Evolutionary conservation across 2,888 invertebrate genomes (phyloP).

Genomic region (Monochamus alternatus): DNA sequence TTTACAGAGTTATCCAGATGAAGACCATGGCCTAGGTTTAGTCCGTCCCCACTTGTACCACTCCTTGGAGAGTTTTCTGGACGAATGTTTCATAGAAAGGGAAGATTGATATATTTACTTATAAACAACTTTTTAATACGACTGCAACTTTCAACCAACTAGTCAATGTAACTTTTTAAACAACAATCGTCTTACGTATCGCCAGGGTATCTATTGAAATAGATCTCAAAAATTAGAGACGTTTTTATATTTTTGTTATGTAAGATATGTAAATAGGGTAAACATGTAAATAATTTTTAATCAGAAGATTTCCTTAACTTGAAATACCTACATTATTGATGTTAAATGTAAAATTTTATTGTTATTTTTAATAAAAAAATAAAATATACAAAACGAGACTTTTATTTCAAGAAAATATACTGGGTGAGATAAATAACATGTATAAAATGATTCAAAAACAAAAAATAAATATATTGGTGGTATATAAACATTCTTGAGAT

Average conservation of each 20-base stretch:
- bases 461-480: too few relatives aligned
- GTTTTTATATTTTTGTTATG: slow-evolving; percentile 39
- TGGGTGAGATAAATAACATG: not conserved
- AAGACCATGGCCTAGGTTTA: slow-evolving; percentile 89
- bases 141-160: slow-evolving; percentile 42
- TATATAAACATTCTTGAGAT: too few relatives aligned
- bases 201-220: slow-evolving; percentile 43
- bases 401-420: not conserved
- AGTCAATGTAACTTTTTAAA: slow-evolving; percentile 43
- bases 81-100: slow-evolving; percentile 72
- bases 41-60: slow-evolving; percentile 93
- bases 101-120: slow-evolving; percentile 32
- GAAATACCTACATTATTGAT: slow-evolving; percentile 16
- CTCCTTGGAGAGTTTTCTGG: slow-evolving; percentile 88
- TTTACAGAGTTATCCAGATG: slow-evolving; percentile 93
- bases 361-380: slow-evolving; percentile 38
- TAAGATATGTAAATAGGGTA: slow-evolving; percentile 46
- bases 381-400: not conserved
- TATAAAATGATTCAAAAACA: not conserved
- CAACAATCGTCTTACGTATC: slow-evolving; percentile 27
- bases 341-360: slow-evolving; percentile 28
- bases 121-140: slow-evolving; percentile 24
- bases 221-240: slow-evolving; percentile 39
- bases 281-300: slow-evolving; percentile 36
- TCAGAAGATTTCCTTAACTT: slow-evolving; percentile 27